These are phyloP conservation scores for Lycodopsis pacificus DNA, from an alignment of 2,797 vertebrate genomes.

Conservation along the genomic window DNA sequence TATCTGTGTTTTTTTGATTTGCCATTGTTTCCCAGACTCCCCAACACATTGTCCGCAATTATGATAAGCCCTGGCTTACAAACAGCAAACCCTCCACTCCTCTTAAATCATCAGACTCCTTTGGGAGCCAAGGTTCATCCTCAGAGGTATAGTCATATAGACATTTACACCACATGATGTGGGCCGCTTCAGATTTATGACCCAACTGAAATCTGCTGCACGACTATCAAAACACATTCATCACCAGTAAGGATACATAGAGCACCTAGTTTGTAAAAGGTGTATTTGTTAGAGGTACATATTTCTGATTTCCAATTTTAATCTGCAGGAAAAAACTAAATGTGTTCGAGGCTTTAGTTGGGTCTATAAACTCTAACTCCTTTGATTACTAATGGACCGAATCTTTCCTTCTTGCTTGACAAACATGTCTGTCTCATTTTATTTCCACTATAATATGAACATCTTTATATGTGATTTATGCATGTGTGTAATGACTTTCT, in stretches of 20 bases:
- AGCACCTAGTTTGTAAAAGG: neutral
- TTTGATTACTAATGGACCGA: slow-evolving; percentile 46
- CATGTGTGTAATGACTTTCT: slow-evolving; percentile 21
- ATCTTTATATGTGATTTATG: slow-evolving; percentile 20
- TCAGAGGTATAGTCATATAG: slow-evolving; percentile 96
- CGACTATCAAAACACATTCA: neutral
- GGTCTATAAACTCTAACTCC: slow-evolving; percentile 42
- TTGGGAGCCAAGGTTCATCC: slow-evolving; percentile 94
- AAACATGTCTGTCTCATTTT: slow-evolving; percentile 34
- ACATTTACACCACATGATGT: slow-evolving; percentile 81
- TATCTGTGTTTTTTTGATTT: slow-evolving; percentile 87
- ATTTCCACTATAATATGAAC: neutral
- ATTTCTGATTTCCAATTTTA: neutral
- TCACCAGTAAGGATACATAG: neutral
- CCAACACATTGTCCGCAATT: slow-evolving; percentile 99
- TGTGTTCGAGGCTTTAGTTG: slow-evolving; percentile 69
- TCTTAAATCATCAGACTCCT: slow-evolving; percentile 96
- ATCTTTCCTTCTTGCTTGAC: slow-evolving; percentile 25
- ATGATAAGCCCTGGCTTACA: slow-evolving; percentile 99
- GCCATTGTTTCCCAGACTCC: slow-evolving; percentile 96
- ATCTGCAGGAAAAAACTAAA: neutral
- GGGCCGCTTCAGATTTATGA: slow-evolving; percentile 70
- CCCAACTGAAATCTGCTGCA: slow-evolving; percentile 73
- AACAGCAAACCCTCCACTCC: slow-evolving; percentile 99
- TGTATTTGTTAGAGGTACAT: neutral